Base-by-base conservation (phyloP, 2,888 invertebrate species). In the Nemotelus pantherinus region DNA sequence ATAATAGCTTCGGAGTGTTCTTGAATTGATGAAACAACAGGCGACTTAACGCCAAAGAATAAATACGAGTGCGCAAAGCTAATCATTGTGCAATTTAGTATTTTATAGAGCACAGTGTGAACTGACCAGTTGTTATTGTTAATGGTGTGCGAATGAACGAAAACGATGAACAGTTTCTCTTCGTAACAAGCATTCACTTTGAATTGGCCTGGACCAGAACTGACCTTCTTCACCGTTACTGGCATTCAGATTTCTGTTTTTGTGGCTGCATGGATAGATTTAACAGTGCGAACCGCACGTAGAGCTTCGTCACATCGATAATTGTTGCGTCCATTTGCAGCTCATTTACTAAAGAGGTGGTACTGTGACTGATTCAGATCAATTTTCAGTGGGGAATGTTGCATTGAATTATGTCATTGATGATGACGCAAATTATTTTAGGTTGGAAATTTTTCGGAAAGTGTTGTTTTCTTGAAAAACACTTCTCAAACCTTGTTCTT, bases 91-190 rank as follows among this genome's bases (percentile, higher is more conserved):
- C 74, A 60, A 74, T 74, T 74, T 63, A 43, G 63, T 50, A 74
- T 63, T 74, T 63, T 50, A 60, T 63, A 60, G 63, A 25, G 25
- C 25, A 25, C 25, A 25, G 25, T 25, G 25, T 63, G 48, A 48
- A 63, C 48, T 63, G 74, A 50, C 74, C 50, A 48, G 47, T 74
- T 63, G 74, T 74, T 63, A 74, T 74, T 74, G 74, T 74, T 74
- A 74, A 74, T 74, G 74, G 74, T 63, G 74, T 60, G 72, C 74
- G 74, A 74, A 60, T 48, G 74, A 74, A 74, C 63, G 60, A 63
- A 63, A 48, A 74, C 74, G 74, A 74, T 74, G 74, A 74, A 50
- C 63, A 60, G 74, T 74, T 41, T 55, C 70, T 70, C 70, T 55
- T 10, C 39, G 9, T 10, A 50, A 74, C 63, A 63, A 74, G 63